Conservation (phyloP, 2,797 vertebrate genomes). For the Pangasius krempfi region DNA sequence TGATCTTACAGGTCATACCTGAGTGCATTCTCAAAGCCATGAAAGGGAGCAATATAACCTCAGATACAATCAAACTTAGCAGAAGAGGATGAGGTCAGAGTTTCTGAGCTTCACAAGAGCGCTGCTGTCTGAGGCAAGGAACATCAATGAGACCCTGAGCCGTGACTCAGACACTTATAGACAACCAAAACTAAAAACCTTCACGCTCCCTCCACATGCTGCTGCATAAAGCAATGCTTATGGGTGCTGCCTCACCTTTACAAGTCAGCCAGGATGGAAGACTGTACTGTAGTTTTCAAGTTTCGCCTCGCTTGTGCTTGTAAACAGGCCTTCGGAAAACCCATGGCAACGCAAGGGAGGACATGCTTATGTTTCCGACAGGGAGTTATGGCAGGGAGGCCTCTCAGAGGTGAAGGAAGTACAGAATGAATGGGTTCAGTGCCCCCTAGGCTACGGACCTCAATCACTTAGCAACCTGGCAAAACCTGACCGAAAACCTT, state of each 20-base stretch:
- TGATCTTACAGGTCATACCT: conserved; percentile 31
- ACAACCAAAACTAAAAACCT: not conserved
- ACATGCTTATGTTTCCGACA: conserved; percentile 57
- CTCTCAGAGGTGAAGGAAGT: conserved; percentile 44
- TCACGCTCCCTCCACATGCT: not conserved
- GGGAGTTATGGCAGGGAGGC: conserved; percentile 48
- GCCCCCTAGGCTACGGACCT: conserved; percentile 39
- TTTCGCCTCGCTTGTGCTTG: conserved; percentile 49
- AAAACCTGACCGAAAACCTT: conserved; percentile 45
- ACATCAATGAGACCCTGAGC: conserved; percentile 16
- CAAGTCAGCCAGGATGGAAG: conserved; percentile 37
- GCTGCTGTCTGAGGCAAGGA: not conserved
- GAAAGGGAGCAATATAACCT: conserved; percentile 32
- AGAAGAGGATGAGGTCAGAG: conserved; percentile 45
- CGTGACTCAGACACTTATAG: not conserved
- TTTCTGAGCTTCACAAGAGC: conserved; percentile 6
- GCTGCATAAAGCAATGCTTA: conserved; percentile 19
- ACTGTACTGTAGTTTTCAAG: conserved; percentile 45
- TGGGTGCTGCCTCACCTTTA: conserved; percentile 33
- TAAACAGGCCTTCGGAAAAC: conserved; percentile 48
- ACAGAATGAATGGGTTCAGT: conserved; percentile 51
- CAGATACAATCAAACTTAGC: conserved; percentile 35
- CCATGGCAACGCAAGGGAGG: conserved; percentile 53
- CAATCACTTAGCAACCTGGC: conserved; percentile 50
- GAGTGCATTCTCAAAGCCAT: conserved; percentile 31